These are phyloP conservation scores for Mesopsocus fuscifrons DNA, from an alignment of 2,888 invertebrate species.

Conservation along the genomic window DNA sequence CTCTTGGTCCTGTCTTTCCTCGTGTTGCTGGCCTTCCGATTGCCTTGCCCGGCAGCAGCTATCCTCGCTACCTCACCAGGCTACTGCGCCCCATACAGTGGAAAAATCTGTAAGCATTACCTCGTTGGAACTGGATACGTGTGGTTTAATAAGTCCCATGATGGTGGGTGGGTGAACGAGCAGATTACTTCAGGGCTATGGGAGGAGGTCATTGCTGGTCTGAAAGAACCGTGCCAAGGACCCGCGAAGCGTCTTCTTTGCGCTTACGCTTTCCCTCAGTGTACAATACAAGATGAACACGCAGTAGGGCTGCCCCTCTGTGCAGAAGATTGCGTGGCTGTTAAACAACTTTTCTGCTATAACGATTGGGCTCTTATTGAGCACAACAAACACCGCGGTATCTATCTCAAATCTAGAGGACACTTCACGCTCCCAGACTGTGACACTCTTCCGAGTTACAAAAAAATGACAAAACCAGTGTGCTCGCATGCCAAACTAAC, in stretches of 20 bases:
- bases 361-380: slow-evolving; percentile 84
- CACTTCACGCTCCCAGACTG: slow-evolving; percentile 81
- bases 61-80: slow-evolving; percentile 26
- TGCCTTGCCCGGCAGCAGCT: no score
- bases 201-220: slow-evolving; percentile 63
- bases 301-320: slow-evolving; percentile 62
- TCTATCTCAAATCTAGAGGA: slow-evolving; percentile 60
- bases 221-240: slow-evolving; percentile 65
- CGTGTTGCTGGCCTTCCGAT: no score
- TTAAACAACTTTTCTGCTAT: slow-evolving; percentile 77
- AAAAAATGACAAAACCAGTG: slow-evolving; percentile 35
- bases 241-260: slow-evolving; percentile 83
- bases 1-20: no score
- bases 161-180: slow-evolving; percentile 56
- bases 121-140: slow-evolving; percentile 41
- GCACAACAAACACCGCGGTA: slow-evolving; percentile 62
- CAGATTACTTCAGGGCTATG: slow-evolving; percentile 64
- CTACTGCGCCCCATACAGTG: slow-evolving; percentile 75
- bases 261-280: slow-evolving; percentile 81
- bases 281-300: slow-evolving; percentile 42
- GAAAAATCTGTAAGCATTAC: slow-evolving; percentile 56
- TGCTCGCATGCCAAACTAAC: slow-evolving; percentile 77
- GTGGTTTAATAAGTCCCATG: slow-evolving; percentile 52
- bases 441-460: slow-evolving; percentile 47
- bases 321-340: slow-evolving; percentile 85